Evolutionary conservation across 2,888 invertebrate species (phyloP), one percentile per base, ranked within the genome.

Genomic region (Scaptodrosophila latifasciaeformis): DNA sequence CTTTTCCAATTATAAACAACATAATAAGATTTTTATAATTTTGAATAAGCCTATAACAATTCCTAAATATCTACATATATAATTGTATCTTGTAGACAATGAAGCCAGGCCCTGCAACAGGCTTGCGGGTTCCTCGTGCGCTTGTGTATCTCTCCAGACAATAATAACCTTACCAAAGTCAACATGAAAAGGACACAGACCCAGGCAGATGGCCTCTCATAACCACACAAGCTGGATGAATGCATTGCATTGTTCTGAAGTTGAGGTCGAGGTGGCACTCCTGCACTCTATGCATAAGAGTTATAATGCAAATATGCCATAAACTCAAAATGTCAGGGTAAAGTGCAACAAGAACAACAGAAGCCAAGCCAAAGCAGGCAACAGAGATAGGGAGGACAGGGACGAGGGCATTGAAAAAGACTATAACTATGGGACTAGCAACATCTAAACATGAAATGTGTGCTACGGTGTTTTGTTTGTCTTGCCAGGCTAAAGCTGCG

Each of bases 261-360:
- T n/a, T n/a, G 24, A 37, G 42, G 39, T 13, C 43, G 21, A 13
- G 44, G 45, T 40, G 27, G 45, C 47, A 30, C 42, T 21, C 24
- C 35, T 31, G 29, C 44, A 46, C 19, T 54, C 47, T 49, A 54
- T 45, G 44, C 59, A 49, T 49, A 48, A 43, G 67, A 60, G 62
- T 49, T 48, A 69, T 76, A 76, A 79, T 79, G 76, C 76, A 74
- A 74, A 78, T 78, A 71, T 75, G 74, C 70, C 70, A 76, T 79
- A 67, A 76, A 72, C 77, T 69, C 59, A 65, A 69, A 74, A 72
- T 69, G 77, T 76, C 77, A 74, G 62, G 59, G 70, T 62, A 79
- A 63, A 79, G 74, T 62, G 77, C 74, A 72, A 49, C 51, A 52
- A 62, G 55, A 49, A 49, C 55, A 56, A 40, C 52, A 18, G 27